A percentile compares a stretch with the other conserved stretches of the same genome.
phyloP scores from a whole-genome alignment of 2,888 invertebrate species.

The Hypsopygia costalis region DNA sequence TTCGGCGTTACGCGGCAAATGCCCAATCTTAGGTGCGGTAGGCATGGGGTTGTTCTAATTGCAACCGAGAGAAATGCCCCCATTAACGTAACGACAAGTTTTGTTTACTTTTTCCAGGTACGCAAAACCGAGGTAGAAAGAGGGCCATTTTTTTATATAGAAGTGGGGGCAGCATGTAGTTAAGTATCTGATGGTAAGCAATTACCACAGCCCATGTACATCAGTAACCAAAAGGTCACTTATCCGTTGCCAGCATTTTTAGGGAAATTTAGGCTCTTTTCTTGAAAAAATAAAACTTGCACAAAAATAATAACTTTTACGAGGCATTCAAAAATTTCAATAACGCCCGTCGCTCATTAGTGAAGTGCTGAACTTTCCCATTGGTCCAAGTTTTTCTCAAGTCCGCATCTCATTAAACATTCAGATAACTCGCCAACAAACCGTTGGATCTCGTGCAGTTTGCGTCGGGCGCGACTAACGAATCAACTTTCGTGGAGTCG shows the following conservation, averaged over 20 bases:
- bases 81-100: not conserved
- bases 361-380: constrained; percentile 28
- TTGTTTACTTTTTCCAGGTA: too few relatives aligned
- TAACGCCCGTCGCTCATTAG: constrained; percentile 34
- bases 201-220: too few relatives aligned
- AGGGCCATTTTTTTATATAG: too few relatives aligned
- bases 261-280: too few relatives aligned
- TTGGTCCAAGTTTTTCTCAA: constrained; percentile 36
- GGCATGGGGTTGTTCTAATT: constrained; percentile 4
- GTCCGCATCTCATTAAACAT: constrained; percentile 45
- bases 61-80: not conserved
- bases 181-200: too few relatives aligned
- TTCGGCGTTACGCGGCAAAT: not conserved
- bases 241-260: too few relatives aligned
- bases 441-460: constrained; percentile 32
- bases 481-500: constrained; percentile 45
- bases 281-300: too few relatives aligned
- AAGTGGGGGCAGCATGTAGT: too few relatives aligned
- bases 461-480: constrained; percentile 42
- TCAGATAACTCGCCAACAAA: constrained; percentile 54
- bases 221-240: too few relatives aligned
- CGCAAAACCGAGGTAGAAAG: too few relatives aligned
- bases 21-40: constrained; percentile 4
- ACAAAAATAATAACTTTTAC: too few relatives aligned
- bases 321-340: too few relatives aligned